A percentile compares a stretch with the other conserved stretches of the same genome.
phyloP scores from a whole-genome alignment of 2,888 invertebrate genomes.

The Lasioglossum lativentre region DNA sequence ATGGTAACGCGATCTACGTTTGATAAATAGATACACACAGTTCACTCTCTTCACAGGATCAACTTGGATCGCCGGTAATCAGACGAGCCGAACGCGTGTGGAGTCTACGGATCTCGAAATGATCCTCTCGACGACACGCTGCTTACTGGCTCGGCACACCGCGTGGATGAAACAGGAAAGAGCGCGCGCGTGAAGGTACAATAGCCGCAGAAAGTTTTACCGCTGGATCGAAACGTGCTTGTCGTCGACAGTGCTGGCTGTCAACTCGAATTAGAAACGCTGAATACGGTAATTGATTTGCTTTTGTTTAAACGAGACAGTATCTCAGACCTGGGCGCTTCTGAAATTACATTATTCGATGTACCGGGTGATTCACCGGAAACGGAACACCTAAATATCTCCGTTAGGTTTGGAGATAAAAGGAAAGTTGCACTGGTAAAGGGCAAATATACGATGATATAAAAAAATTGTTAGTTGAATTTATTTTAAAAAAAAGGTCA shows the following conservation, averaged over 20 bases:
- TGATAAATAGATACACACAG: background rate
- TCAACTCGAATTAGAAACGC: background rate
- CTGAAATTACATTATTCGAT: too few relatives aligned
- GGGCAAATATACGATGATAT: too few relatives aligned
- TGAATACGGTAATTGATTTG: background rate
- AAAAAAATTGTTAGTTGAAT: too few relatives aligned
- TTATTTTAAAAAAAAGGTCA: too few relatives aligned
- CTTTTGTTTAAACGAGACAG: background rate
- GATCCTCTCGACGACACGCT: slow-evolving; percentile 46
- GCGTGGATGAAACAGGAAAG: slow-evolving; percentile 39
- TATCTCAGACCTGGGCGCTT: too few relatives aligned
- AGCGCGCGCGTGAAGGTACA: slow-evolving; percentile 26
- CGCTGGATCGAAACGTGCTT: background rate
- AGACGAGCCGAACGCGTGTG: background rate
- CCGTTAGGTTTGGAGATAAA: too few relatives aligned
- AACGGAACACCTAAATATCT: too few relatives aligned
- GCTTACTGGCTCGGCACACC: slow-evolving; percentile 45
- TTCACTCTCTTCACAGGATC: background rate
- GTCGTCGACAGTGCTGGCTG: background rate
- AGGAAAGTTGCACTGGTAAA: too few relatives aligned
- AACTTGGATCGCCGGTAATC: background rate
- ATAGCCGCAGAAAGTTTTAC: slow-evolving; percentile 1
- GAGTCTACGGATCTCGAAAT: slow-evolving; percentile 8
- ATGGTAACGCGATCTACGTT: background rate
- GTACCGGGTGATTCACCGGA: too few relatives aligned